phyloP scores from a whole-genome alignment of 2,888 invertebrate genomes.

The Apodemia hepburni region DNA sequence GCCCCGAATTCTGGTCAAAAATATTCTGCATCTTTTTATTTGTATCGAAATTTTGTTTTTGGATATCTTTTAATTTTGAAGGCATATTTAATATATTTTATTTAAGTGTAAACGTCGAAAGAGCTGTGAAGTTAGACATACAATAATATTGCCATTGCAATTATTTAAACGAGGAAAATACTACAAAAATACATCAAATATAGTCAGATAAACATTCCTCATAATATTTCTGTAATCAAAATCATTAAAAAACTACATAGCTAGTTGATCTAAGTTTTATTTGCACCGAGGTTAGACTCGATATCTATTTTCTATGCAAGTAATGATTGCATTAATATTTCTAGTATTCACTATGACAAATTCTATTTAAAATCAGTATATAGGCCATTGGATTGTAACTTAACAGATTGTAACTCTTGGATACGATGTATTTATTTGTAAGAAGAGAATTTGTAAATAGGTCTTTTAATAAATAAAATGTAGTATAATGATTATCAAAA shows the following conservation, averaged over 20 bases:
- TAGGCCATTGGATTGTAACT: slow-evolving; percentile 39
- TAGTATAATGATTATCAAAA: slow-evolving; percentile 72
- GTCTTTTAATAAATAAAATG: slow-evolving; percentile 65
- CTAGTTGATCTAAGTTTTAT: background rate
- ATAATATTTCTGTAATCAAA: background rate
- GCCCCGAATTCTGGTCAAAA: slow-evolving; percentile 12
- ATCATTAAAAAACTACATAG: background rate
- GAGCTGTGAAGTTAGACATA: slow-evolving; percentile 41
- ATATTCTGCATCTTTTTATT: background rate
- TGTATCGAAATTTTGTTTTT: background rate
- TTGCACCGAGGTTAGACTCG: background rate
- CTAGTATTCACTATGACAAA: background rate
- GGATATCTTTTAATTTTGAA: slow-evolving; percentile 11
- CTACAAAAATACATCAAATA: slow-evolving; percentile 55
- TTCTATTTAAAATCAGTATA: background rate
- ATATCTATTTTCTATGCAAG: background rate
- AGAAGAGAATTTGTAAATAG: slow-evolving; percentile 68
- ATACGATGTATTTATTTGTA: slow-evolving; percentile 41
- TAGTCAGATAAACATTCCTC: slow-evolving; percentile 42
- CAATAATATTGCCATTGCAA: slow-evolving; percentile 58
- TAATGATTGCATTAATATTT: background rate
- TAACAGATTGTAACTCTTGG: slow-evolving; percentile 38
- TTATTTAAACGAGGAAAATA: slow-evolving; percentile 68
- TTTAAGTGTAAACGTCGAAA: slow-evolving; percentile 18
- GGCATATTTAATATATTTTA: slow-evolving; percentile 10